phyloP scores from a whole-genome alignment of 2,888 invertebrate species.

The Drosophila formosana region DNA sequence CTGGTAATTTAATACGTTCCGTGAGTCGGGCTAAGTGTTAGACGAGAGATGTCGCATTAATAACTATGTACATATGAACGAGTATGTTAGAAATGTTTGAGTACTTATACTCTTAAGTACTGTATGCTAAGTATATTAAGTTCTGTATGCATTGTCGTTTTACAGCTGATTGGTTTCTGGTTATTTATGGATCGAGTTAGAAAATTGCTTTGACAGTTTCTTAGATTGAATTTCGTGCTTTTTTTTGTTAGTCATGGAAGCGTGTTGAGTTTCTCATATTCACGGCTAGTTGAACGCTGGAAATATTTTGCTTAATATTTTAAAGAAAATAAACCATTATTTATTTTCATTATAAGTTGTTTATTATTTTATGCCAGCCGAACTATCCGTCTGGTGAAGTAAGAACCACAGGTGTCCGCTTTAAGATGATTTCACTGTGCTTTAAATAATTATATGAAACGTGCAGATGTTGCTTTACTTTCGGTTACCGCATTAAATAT shows the following conservation, averaged over 20 bases:
- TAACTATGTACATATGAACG: not conserved
- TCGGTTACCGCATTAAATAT: not conserved
- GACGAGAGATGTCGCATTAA: constrained; percentile 33
- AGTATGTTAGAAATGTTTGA: constrained; percentile 44
- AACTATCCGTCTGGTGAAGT: not conserved
- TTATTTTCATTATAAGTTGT: not conserved
- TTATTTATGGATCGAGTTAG: constrained; percentile 37
- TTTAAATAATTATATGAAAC: not conserved
- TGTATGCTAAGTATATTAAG: constrained; percentile 32
- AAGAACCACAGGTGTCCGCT: not conserved
- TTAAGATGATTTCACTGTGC: not conserved
- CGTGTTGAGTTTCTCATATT: not conserved
- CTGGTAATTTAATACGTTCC: constrained; percentile 56
- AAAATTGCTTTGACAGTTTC: constrained; percentile 21
- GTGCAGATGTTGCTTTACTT: not conserved
- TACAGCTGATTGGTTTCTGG: constrained; percentile 62
- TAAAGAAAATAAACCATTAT: no score
- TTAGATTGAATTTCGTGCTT: constrained; percentile 12
- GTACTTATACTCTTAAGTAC: constrained; percentile 17
- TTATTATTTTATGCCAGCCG: not conserved
- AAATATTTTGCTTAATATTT: not conserved
- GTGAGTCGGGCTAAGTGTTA: constrained; percentile 45
- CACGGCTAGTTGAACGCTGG: not conserved
- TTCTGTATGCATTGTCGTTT: constrained; percentile 39
- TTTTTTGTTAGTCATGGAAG: not conserved